Base-by-base conservation (phyloP, 2,797 vertebrate genomes). In the Sebastes aleutianus region DNA sequence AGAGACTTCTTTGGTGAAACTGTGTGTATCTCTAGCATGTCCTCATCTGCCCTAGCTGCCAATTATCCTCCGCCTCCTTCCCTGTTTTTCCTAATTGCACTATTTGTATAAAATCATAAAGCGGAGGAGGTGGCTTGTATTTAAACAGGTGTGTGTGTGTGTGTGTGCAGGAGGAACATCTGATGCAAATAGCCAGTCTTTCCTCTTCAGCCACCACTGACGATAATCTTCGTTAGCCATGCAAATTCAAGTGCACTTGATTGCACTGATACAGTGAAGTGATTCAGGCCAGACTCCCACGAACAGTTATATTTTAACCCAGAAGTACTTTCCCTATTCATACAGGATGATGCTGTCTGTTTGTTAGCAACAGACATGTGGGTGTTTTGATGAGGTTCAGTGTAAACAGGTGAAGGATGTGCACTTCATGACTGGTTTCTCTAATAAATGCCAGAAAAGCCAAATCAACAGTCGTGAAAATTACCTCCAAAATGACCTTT, bases 161-260 rank as follows among this genome's bases (percentile, higher is more conserved):
- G 39, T 74, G 76, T 58, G 74, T 32, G 83, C 83, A 80, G 63
- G 82, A 86, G 65, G 82, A 87, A 89, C 88, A 92, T 90, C 70
- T 77, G 56, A 96, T 95, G 95, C 94, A 95, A 96, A 95, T 94
- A 3, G 64, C 13, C 66, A 39, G 73, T 65, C 74, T 88, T 89
- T 95, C 87, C 91, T 92, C 75, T 76, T 85, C 54, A 68, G 73
- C 80, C 80, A 80, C 74, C 70, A 65, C 85, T 87, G 77, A 85
- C 85, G 22, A 26, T 74, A 73, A 79, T 91, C 90, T 91, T 87
- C 70, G 69, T 56, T 26, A 82, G 80, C 76, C 82, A 95, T 95
- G 93, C 91, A 96, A 95, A 95, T 93, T 74, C 59, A 87, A 84
- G 83, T 85, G 88, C 76, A 80, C 87, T 89, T 80, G 56, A 80